Evolutionary conservation across 2,797 vertebrate species (phyloP).

Genomic region (Aulostomus chinensis): DNA sequence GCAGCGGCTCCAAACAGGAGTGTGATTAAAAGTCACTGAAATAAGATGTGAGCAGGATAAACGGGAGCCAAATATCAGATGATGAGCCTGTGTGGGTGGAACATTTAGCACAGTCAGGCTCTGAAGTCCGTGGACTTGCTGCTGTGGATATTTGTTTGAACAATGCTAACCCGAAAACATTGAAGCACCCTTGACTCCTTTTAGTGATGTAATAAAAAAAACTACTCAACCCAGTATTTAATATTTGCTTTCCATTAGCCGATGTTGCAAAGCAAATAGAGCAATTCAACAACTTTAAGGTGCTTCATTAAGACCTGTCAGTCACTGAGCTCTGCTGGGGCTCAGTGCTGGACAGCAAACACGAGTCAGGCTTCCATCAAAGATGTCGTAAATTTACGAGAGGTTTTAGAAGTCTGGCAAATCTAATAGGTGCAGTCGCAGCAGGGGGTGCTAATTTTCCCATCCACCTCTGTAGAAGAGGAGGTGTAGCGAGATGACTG

Average conservation of each 20-base stretch:
- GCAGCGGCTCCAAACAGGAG: constrained; percentile 26
- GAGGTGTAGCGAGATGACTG: no score
- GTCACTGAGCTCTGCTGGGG: neutral
- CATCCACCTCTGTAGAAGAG: no score
- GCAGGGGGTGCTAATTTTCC: no score
- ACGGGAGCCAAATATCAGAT: constrained; percentile 5
- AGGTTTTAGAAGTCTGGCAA: no score
- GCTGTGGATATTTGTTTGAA: constrained; percentile 48
- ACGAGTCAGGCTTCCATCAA: no score
- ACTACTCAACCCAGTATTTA: constrained; percentile 19
- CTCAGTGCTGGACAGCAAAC: no score
- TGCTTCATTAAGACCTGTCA: constrained; percentile 36
- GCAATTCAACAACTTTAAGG: constrained; percentile 14
- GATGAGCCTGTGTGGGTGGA: constrained; percentile 11
- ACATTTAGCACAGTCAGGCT: no score
- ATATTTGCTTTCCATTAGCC: constrained; percentile 48
- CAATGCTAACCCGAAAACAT: constrained; percentile 28
- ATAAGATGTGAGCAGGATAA: constrained; percentile 18
- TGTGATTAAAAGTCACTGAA: constrained; percentile 41
- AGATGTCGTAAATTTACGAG: no score
- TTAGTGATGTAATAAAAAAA: constrained; percentile 36
- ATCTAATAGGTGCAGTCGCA: no score
- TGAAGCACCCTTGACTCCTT: constrained; percentile 51
- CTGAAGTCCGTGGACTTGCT: no score
- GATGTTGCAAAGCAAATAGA: constrained; percentile 43